A percentile compares a stretch with the other conserved stretches of the same genome.
Evolutionary conservation across 2,113 vertebrate species (phyloP).

Genomic region (Bombycilla garrulus): DNA sequence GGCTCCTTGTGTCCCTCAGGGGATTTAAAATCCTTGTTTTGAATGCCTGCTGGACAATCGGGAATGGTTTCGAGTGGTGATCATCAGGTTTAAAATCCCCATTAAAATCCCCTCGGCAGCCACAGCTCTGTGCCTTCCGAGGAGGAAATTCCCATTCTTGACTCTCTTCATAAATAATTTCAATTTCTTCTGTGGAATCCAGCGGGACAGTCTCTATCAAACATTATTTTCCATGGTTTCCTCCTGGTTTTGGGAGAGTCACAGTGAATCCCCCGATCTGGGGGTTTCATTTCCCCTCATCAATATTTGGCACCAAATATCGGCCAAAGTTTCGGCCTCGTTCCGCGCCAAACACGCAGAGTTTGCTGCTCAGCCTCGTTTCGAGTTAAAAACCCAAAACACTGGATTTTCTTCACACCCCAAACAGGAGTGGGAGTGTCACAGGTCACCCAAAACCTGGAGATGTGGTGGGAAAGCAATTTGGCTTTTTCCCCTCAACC

Average conservation of each 20-base stretch:
- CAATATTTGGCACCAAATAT: not conserved
- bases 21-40: not conserved
- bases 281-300: not conserved
- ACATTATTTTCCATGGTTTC: accelerated
- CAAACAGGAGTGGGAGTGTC: not conserved
- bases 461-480: conserved; percentile 30
- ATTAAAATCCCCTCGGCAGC: not conserved
- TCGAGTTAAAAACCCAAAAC: not conserved
- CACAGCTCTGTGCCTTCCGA: not conserved
- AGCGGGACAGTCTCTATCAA: not conserved
- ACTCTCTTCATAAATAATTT: not conserved
- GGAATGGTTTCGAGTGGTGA: not conserved
- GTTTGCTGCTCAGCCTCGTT: not conserved
- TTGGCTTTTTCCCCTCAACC: not conserved
- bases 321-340: accelerated
- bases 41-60: not conserved
- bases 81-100: not conserved
- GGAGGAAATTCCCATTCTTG: not conserved
- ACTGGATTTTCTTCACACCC: not conserved
- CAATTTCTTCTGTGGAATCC: not conserved
- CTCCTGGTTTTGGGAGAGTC: not conserved
- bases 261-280: accelerated
- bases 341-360: not conserved
- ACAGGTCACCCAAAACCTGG: not conserved
- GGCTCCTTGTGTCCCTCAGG: not conserved